phyloP scores from a whole-genome alignment of 2,888 invertebrate species.

The Trissonchulus latispiculum region DNA sequence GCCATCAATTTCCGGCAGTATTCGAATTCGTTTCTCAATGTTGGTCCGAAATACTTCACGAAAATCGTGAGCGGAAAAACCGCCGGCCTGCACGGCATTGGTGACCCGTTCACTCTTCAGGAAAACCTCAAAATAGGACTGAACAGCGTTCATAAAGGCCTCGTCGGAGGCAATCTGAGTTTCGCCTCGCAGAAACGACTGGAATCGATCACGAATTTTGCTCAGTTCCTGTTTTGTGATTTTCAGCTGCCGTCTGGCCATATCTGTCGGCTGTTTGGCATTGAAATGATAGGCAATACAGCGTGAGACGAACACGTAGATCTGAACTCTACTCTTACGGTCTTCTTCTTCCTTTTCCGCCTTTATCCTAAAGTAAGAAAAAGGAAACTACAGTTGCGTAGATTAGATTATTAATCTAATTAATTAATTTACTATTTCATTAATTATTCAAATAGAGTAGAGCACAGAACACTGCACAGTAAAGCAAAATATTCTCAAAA shows the following conservation, averaged over 20 bases:
- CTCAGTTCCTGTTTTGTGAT: slow-evolving; percentile 90
- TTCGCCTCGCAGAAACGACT: slow-evolving; percentile 90
- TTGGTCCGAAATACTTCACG: slow-evolving; percentile 87
- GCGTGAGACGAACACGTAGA: slow-evolving; percentile 95
- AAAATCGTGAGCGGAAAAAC: slow-evolving; percentile 96
- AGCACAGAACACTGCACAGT: no score
- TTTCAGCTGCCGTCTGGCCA: slow-evolving; percentile 84
- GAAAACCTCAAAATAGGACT: slow-evolving; percentile 82
- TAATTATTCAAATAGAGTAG: no score
- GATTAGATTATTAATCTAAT: no score
- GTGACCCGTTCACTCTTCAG: slow-evolving; percentile 88
- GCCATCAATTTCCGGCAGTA: slow-evolving; percentile 97
- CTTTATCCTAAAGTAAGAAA: slow-evolving; percentile 51
- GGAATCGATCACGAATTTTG: slow-evolving; percentile 83
- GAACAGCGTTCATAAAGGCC: slow-evolving; percentile 96
- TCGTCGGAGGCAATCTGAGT: slow-evolving; percentile 96
- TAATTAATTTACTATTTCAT: no score
- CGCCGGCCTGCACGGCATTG: slow-evolving; percentile 93
- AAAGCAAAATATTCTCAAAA: no score
- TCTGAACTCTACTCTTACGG: slow-evolving; percentile 79
- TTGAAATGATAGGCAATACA: slow-evolving; percentile 98
- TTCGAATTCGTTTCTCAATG: slow-evolving; percentile 87
- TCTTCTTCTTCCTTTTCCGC: slow-evolving; percentile 94
- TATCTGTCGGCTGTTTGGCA: slow-evolving; percentile 96
- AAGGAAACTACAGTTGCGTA: neutral